Evolutionary conservation across 1,140 invertebrate species (phyloP).

Genomic region (Atopsyche davidsoni): DNA sequence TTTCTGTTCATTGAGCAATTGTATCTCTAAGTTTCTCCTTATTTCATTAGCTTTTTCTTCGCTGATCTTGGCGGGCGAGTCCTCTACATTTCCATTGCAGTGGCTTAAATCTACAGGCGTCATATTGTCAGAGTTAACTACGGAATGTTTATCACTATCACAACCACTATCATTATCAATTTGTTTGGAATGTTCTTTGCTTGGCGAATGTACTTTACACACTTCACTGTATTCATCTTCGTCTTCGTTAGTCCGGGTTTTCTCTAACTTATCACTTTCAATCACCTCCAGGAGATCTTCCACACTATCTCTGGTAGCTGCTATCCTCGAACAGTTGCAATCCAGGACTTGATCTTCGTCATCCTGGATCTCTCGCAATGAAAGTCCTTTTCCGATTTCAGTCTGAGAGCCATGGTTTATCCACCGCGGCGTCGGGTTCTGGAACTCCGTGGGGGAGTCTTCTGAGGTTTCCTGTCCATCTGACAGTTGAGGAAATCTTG

Average conservation of each 20-base stretch:
- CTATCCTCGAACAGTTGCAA: slow-evolving; percentile 48
- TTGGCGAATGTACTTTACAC: slow-evolving; percentile 46
- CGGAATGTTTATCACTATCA: slow-evolving; percentile 39
- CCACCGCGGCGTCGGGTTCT: slow-evolving; percentile 37
- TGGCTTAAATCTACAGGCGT: slow-evolving; percentile 25
- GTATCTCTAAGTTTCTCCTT: slow-evolving; percentile 30
- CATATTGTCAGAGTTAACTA: slow-evolving; percentile 33
- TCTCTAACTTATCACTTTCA: slow-evolving; percentile 26
- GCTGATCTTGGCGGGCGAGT: slow-evolving; percentile 44
- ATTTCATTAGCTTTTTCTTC: slow-evolving; percentile 35
- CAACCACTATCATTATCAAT: slow-evolving; percentile 37
- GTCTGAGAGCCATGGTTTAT: slow-evolving; percentile 50
- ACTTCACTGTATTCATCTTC: slow-evolving; percentile 44
- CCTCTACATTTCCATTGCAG: slow-evolving; percentile 27
- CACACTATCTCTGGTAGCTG: slow-evolving; percentile 4
- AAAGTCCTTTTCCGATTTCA: slow-evolving; percentile 45
- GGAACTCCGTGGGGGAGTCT: slow-evolving; percentile 35
- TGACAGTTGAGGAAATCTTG: slow-evolving; percentile 35
- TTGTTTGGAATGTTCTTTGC: slow-evolving; percentile 34
- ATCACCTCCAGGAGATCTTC: slow-evolving; percentile 3
- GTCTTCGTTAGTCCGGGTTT: slow-evolving; percentile 38
- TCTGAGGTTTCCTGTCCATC: slow-evolving; percentile 38
- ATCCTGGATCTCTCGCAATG: slow-evolving; percentile 41
- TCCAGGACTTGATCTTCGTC: slow-evolving; percentile 34
- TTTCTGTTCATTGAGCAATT: slow-evolving; percentile 37